Evolutionary conservation across 2,888 invertebrate species (phyloP).

Genomic region (Stenchaetothrips biformis): DNA sequence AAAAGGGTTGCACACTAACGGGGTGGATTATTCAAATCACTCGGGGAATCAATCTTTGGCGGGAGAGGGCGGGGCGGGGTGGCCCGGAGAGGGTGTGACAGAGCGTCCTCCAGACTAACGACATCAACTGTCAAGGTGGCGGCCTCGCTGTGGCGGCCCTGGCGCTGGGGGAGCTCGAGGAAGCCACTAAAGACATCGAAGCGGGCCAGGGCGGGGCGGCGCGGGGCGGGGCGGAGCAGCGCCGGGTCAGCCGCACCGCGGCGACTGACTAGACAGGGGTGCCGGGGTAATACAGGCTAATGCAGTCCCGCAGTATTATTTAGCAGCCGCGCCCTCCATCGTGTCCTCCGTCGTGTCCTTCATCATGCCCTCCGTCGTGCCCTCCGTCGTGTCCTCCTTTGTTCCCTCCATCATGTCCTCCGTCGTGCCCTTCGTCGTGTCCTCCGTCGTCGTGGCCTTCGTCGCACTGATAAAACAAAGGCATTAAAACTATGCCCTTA

Average conservation of each 20-base stretch:
- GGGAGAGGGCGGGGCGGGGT: neutral
- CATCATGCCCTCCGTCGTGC: no score
- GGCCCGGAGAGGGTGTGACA: slow-evolving; percentile 4
- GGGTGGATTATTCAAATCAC: slow-evolving; percentile 13
- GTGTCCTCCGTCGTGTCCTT: no score
- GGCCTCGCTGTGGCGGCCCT: neutral
- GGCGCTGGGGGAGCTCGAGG: neutral
- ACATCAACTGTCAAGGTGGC: neutral
- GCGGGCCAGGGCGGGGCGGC: neutral
- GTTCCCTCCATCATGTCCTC: no score
- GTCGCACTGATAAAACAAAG: no score
- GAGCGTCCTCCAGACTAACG: neutral
- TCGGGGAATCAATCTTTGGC: slow-evolving; percentile 22
- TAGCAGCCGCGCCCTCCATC: no score
- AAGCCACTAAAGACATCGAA: no score
- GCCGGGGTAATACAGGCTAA: neutral
- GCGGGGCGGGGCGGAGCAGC: neutral
- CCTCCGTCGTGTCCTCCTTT: no score
- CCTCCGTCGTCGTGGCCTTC: no score
- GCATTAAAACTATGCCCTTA: no score
- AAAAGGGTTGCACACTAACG: slow-evolving; percentile 3
- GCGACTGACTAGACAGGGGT: neutral
- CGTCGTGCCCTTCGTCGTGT: no score
- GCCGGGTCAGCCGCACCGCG: neutral
- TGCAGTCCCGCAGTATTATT: neutral